Conservation (phyloP, 1,140 invertebrate species). For the Drosophila arizonae region DNA sequence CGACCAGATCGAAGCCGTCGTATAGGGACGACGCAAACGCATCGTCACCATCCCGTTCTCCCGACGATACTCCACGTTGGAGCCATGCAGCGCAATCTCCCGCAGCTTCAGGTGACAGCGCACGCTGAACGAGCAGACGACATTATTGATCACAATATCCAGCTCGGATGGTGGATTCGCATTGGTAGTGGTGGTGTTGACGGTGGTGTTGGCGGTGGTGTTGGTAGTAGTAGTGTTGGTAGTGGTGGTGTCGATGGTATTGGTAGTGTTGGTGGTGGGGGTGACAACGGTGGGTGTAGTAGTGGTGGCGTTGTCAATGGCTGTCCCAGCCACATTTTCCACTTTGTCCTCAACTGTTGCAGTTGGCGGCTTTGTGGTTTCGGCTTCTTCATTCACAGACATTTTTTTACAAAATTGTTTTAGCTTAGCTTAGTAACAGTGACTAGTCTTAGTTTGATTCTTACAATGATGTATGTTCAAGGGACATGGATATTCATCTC, state of each 20-base stretch:
- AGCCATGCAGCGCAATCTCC: slow-evolving; percentile 95
- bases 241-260: slow-evolving; percentile 82
- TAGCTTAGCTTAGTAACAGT: too few relatives aligned
- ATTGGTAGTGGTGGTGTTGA: slow-evolving; percentile 3
- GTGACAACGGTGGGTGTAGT: neutral
- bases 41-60: slow-evolving; percentile 99
- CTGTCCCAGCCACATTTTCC: too few relatives aligned
- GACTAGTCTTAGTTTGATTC: too few relatives aligned
- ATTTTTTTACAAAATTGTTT: too few relatives aligned
- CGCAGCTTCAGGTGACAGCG: slow-evolving; percentile 98
- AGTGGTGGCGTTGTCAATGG: neutral
- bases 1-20: slow-evolving; percentile 98
- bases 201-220: too few relatives aligned
- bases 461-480: too few relatives aligned
- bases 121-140: slow-evolving; percentile 98
- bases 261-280: neutral
- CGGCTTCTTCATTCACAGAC: too few relatives aligned
- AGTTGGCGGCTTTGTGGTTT: too few relatives aligned
- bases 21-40: slow-evolving; percentile 95
- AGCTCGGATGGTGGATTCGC: slow-evolving; percentile 86
- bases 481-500: too few relatives aligned
- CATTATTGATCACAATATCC: slow-evolving; percentile 99
- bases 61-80: slow-evolving; percentile 97
- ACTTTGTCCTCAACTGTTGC: too few relatives aligned
- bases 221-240: too few relatives aligned